These are phyloP conservation scores for Romanogobio albipinnatus DNA, from an alignment of 2,113 vertebrate genomes.

Conservation along the genomic window DNA sequence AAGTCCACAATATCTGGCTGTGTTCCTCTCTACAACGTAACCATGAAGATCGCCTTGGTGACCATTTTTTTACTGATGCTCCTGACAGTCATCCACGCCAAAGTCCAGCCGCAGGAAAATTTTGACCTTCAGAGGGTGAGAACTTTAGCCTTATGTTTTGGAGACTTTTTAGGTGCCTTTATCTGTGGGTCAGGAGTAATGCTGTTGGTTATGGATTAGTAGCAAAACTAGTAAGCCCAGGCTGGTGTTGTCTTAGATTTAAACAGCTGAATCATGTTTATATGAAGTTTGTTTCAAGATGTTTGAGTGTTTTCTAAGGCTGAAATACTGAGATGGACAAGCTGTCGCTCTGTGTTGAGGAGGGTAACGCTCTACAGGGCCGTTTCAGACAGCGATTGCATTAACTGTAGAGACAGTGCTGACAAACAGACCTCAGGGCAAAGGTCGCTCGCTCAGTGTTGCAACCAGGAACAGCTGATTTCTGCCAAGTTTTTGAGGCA, in stretches of 20 bases:
- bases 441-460: conserved; percentile 26
- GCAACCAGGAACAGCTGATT: conserved; percentile 5
- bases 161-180: background rate
- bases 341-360: background rate
- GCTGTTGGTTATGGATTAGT: background rate
- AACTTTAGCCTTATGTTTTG: background rate
- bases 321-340: background rate
- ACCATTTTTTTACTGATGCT: conserved; percentile 65
- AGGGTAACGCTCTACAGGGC: background rate
- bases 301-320: too few relatives aligned
- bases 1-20: conserved; percentile 30
- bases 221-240: background rate
- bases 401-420: background rate
- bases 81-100: conserved; percentile 55
- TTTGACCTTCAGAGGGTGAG: conserved; percentile 76
- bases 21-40: conserved; percentile 36
- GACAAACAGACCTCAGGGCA: conserved; percentile 27
- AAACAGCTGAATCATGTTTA: background rate
- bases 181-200: background rate
- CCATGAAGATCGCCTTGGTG: conserved; percentile 68
- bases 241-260: background rate
- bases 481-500: background rate
- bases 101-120: conserved; percentile 73
- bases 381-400: conserved; percentile 13
- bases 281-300: background rate